phyloP scores from a whole-genome alignment of 2,113 vertebrate genomes.

The Brachyhypopomus gauderio region DNA sequence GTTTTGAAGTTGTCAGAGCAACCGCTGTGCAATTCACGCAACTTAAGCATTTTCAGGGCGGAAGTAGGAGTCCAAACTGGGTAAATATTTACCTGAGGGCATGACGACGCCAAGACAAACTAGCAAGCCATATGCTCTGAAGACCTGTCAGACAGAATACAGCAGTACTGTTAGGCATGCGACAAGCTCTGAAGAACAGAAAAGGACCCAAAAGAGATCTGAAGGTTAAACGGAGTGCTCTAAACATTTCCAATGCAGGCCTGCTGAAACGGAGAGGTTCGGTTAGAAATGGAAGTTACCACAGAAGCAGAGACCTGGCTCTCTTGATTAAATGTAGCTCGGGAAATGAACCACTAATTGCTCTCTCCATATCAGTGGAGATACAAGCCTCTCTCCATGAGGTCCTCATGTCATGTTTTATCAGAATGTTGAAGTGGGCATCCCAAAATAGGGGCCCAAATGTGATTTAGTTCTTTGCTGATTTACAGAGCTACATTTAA shows the following conservation, averaged over 20 bases:
- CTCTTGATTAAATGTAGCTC: constrained; percentile 66
- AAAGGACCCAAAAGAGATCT: no score
- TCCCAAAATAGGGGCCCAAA: constrained; percentile 65
- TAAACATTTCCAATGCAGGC: neutral
- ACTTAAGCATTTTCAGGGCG: no score
- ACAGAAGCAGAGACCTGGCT: neutral
- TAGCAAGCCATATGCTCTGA: no score
- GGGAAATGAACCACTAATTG: constrained; percentile 65
- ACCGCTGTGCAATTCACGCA: no score
- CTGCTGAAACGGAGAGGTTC: constrained; percentile 8
- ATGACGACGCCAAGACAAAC: no score
- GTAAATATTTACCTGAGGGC: no score
- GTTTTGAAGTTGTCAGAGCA: no score
- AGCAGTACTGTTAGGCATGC: no score
- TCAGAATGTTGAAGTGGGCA: constrained; percentile 70
- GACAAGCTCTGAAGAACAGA: no score
- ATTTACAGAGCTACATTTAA: constrained; percentile 71
- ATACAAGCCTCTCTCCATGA: constrained; percentile 47
- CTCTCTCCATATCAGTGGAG: constrained; percentile 57
- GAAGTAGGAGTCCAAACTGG: no score
- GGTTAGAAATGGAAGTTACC: neutral
- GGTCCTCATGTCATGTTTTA: constrained; percentile 63
- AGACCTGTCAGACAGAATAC: no score
- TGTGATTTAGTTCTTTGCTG: constrained; percentile 65
- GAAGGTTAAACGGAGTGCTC: neutral